phyloP scores from a whole-genome alignment of 2,113 vertebrate species.

The Callopanchax toddi region DNA sequence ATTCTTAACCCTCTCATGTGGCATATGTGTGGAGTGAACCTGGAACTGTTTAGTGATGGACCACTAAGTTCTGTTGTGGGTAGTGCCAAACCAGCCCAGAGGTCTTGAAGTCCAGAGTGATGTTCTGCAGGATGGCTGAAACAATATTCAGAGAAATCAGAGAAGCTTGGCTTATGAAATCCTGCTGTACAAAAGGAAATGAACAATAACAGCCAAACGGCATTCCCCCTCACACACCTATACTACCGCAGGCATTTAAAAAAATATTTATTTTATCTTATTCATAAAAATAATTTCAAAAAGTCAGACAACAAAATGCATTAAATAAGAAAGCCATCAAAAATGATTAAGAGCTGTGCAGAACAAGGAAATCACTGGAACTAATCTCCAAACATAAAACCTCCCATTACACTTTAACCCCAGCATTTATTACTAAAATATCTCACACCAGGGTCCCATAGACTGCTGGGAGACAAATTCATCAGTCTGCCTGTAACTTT shows the following conservation, averaged over 20 bases:
- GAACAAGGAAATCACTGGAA: no score
- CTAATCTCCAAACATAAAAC: constrained; percentile 35
- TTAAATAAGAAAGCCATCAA: no score
- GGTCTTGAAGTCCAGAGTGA: constrained; percentile 41
- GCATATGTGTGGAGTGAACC: constrained; percentile 47
- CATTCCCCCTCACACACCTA: constrained; percentile 68
- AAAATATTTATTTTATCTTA: no score
- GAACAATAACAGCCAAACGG: constrained; percentile 56
- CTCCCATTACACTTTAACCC: constrained; percentile 25
- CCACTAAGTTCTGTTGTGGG: constrained; percentile 72
- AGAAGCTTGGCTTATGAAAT: constrained; percentile 38
- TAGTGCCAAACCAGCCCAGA: constrained; percentile 29
- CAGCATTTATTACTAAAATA: constrained; percentile 24
- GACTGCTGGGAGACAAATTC: constrained; percentile 37
- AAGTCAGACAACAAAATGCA: no score
- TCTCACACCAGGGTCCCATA: constrained; percentile 8
- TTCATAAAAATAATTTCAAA: no score
- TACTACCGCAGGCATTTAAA: constrained; percentile 8
- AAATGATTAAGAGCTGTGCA: no score
- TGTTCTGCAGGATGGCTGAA: constrained; percentile 35
- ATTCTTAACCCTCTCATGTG: constrained; percentile 57
- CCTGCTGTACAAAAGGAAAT: constrained; percentile 54
- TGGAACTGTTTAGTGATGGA: constrained; percentile 53
- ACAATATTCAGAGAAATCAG: constrained; percentile 34
- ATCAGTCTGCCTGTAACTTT: constrained; percentile 35